Evolutionary conservation across 2,888 invertebrate genomes (phyloP).

Genomic region (Pammene aurita): DNA sequence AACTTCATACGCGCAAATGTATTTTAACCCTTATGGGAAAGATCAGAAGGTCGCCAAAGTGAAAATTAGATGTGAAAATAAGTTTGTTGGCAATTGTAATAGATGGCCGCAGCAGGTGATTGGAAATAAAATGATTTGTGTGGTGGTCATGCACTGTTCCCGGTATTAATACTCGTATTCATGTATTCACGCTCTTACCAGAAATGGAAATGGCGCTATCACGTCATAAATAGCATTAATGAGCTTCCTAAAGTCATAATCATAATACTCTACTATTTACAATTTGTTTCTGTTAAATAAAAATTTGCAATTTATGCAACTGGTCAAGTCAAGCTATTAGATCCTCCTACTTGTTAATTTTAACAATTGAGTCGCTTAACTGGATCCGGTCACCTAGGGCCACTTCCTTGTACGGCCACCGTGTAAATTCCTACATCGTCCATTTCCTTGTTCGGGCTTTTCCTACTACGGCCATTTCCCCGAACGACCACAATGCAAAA

Average conservation of each 20-base stretch:
- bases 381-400: too few relatives aligned
- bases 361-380: too few relatives aligned
- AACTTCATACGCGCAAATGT: constrained; percentile 21
- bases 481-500: too few relatives aligned
- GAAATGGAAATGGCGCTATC: constrained; percentile 24
- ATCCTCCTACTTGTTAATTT: too few relatives aligned
- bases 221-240: constrained; percentile 10
- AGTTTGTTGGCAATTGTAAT: constrained; percentile 40
- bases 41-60: not conserved
- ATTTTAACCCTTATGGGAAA: constrained; percentile 17
- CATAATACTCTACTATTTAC: not conserved
- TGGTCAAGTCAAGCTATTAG: too few relatives aligned
- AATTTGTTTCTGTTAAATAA: too few relatives aligned
- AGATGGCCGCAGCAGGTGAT: constrained; percentile 40
- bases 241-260: constrained; percentile 10
- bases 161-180: constrained; percentile 35
- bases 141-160: constrained; percentile 37
- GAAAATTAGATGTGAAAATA: constrained; percentile 1
- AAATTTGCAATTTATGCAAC: too few relatives aligned
- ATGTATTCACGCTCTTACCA: constrained; percentile 29
- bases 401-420: too few relatives aligned
- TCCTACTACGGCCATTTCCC: too few relatives aligned
- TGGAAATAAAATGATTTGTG: constrained; percentile 42
- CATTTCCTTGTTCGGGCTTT: too few relatives aligned
- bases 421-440: too few relatives aligned